phyloP scores from a whole-genome alignment of 2,797 vertebrate species.

The Onychomys arenicola region DNA sequence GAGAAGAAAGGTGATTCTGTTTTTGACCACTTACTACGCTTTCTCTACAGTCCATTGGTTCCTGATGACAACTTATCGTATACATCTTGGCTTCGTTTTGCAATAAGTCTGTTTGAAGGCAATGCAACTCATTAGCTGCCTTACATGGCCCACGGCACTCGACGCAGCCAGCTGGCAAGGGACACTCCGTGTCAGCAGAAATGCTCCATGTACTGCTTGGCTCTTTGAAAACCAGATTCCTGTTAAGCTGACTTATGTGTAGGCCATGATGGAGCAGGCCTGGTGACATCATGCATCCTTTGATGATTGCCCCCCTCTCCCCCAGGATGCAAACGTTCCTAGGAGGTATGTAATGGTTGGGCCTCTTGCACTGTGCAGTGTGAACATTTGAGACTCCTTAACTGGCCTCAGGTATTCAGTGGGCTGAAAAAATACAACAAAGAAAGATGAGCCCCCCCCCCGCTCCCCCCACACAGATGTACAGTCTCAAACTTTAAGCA shows the following conservation, averaged over 20 bases:
- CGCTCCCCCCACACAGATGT: neutral
- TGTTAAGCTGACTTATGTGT: neutral
- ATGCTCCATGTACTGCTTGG: rapidly evolving
- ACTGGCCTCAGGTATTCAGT: neutral
- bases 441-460: neutral
- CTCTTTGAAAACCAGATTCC: neutral
- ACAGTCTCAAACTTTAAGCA: neutral
- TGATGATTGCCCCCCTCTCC: neutral
- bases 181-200: neutral
- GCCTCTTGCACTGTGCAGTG: neutral
- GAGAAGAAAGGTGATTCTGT: neutral
- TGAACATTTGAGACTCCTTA: neutral
- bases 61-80: neutral
- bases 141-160: rapidly evolving
- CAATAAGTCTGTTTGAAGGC: neutral
- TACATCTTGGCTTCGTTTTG: neutral
- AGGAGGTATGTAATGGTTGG: rapidly evolving
- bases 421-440: neutral
- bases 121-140: neutral
- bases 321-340: neutral
- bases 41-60: neutral
- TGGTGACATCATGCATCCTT: neutral
- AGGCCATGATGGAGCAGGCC: neutral
- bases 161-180: neutral
- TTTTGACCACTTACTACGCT: neutral